phyloP scores from a whole-genome alignment of 2,113 vertebrate species.

The Benitochromis conjunctus region DNA sequence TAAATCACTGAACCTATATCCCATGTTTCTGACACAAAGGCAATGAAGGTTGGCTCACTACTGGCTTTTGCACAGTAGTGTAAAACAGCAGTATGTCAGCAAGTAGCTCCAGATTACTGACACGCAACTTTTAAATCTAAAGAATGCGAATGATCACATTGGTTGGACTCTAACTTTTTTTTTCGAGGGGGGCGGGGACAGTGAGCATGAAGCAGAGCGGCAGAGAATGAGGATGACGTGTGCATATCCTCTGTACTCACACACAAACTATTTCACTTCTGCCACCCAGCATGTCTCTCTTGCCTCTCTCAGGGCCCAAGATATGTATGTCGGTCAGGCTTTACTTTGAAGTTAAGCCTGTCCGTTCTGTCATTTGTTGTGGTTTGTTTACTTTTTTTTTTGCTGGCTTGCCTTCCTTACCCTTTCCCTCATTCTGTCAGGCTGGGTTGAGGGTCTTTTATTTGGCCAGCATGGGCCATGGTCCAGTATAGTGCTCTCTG shows the following conservation, averaged over 20 bases:
- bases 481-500: constrained; percentile 6
- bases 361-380: constrained; percentile 38
- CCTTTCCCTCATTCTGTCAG: constrained; percentile 10
- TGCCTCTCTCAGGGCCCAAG: not conserved
- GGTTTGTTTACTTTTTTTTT: constrained; percentile 40
- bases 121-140: not conserved
- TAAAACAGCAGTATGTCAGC: not conserved
- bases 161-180: not conserved
- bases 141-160: not conserved
- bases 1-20: not conserved
- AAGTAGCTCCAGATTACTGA: not conserved
- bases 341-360: constrained; percentile 41
- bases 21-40: not conserved
- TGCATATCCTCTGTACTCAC: not conserved
- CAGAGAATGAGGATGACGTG: not conserved
- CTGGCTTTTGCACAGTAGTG: not conserved
- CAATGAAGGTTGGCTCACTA: not conserved
- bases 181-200: not conserved
- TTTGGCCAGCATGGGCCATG: not conserved
- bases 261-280: not conserved
- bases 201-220: not conserved
- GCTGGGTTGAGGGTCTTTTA: constrained; percentile 19
- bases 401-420: constrained; percentile 1
- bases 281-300: not conserved
- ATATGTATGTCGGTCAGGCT: constrained; percentile 33